phyloP scores from a whole-genome alignment of 2,113 vertebrate genomes.

The Cnemophilus loriae region DNA sequence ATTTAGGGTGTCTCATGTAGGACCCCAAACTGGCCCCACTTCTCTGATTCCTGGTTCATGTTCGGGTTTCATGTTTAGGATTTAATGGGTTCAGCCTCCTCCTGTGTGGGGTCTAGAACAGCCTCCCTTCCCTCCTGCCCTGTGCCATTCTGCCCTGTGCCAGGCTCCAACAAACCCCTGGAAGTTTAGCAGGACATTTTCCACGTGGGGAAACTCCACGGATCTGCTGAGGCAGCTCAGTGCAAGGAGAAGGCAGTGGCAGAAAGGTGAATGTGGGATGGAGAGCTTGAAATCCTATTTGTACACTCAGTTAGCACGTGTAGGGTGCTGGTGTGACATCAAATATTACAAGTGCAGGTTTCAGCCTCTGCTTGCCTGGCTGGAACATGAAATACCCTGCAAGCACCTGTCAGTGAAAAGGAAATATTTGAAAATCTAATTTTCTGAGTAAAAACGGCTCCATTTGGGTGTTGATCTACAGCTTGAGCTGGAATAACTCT shows the following conservation, averaged over 20 bases:
- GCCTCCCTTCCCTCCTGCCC: background rate
- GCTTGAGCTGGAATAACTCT: background rate
- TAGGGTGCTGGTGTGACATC: background rate
- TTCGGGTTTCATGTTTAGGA: rapidly evolving
- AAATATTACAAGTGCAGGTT: background rate
- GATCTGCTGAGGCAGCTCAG: background rate
- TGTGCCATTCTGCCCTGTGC: background rate
- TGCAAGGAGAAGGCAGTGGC: background rate
- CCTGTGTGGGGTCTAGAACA: rapidly evolving
- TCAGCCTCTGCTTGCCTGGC: background rate
- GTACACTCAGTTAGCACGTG: rapidly evolving
- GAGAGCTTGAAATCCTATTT: background rate
- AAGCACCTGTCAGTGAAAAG: background rate
- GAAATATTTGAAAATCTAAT: background rate
- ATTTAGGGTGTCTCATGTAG: rapidly evolving
- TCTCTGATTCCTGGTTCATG: rapidly evolving
- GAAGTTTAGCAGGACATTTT: background rate
- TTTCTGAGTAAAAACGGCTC: background rate
- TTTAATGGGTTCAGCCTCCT: background rate
- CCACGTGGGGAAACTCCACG: background rate
- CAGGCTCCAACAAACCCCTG: background rate
- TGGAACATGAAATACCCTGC: background rate
- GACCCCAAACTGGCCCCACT: background rate
- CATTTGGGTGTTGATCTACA: background rate
- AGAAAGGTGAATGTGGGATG: background rate